Evolutionary conservation across 2,113 vertebrate species (phyloP).

Genomic region (Carassius carassius): DNA sequence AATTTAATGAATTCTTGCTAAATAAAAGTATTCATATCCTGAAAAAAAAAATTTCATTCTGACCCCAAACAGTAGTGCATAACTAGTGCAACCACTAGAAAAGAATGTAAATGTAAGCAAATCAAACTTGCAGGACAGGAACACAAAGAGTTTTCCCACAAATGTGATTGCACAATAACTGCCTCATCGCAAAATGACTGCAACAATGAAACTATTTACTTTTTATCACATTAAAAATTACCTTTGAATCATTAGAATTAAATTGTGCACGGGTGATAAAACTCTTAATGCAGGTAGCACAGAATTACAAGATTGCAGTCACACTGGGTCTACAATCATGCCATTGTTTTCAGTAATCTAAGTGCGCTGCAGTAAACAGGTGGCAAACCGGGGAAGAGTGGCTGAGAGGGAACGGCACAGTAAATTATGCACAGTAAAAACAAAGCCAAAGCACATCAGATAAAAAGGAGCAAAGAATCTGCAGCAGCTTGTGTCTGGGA

Average conservation of each 20-base stretch:
- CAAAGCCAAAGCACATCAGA: slow-evolving; percentile 74
- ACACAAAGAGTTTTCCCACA: background rate
- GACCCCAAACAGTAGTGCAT: background rate
- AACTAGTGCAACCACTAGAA: background rate
- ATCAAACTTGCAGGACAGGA: background rate
- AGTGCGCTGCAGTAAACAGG: slow-evolving; percentile 70
- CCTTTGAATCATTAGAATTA: background rate
- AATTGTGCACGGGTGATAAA: background rate
- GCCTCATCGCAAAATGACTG: background rate
- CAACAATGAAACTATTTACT: background rate
- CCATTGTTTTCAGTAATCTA: slow-evolving; percentile 58
- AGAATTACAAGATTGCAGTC: slow-evolving; percentile 21
- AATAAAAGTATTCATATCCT: background rate
- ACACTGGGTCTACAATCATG: slow-evolving; percentile 12
- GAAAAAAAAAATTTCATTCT: background rate
- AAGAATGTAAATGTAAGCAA: background rate
- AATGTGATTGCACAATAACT: background rate
- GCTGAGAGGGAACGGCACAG: slow-evolving; percentile 62
- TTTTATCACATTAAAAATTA: background rate
- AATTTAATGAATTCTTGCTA: background rate
- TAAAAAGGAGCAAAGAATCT: slow-evolving; percentile 65
- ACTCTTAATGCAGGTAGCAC: background rate
- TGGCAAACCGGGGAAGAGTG: slow-evolving; percentile 68
- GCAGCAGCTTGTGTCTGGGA: slow-evolving; percentile 56
- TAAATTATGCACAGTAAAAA: slow-evolving; percentile 81